Evolutionary conservation across 2,888 invertebrate species (phyloP).

Genomic region (Synanthedon andrenaeformis): DNA sequence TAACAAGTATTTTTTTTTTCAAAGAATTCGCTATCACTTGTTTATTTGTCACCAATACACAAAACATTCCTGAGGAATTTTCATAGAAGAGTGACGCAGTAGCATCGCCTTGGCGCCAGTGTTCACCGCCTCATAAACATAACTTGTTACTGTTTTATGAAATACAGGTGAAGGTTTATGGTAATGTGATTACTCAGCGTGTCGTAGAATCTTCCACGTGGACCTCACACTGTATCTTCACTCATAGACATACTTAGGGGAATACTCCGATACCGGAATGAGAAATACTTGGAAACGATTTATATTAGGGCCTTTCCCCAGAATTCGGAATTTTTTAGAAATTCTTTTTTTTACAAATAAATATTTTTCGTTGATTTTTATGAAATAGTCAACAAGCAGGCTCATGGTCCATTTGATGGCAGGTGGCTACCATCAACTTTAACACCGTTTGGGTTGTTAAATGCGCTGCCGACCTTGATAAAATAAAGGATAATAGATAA

Average conservation of each 20-base stretch:
- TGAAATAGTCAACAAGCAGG: too few relatives aligned
- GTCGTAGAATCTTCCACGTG: neutral
- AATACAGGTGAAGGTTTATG: conserved; percentile 14
- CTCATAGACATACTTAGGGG: neutral
- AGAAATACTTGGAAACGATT: neutral
- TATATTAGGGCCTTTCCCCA: neutral
- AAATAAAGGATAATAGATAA: too few relatives aligned
- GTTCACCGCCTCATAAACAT: conserved; percentile 12
- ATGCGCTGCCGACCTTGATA: too few relatives aligned
- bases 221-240: neutral
- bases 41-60: conserved; percentile 29
- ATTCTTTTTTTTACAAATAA: too few relatives aligned
- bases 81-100: conserved; percentile 16
- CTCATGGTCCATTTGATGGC: too few relatives aligned
- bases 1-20: conserved; percentile 17
- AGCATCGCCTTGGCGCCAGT: conserved; percentile 8
- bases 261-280: neutral
- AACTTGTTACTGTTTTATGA: conserved; percentile 14
- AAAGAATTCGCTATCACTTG: conserved; percentile 15
- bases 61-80: conserved; percentile 31
- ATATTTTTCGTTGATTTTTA: too few relatives aligned
- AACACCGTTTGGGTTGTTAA: too few relatives aligned
- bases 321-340: too few relatives aligned
- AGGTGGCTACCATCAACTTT: too few relatives aligned
- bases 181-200: conserved; percentile 3